Evolutionary conservation across 30 jellyfish, hydroid and myxozoan genomes (phyloP), one percentile per base, ranked within the genome.

Genomic region (Aurelia sp.): DNA sequence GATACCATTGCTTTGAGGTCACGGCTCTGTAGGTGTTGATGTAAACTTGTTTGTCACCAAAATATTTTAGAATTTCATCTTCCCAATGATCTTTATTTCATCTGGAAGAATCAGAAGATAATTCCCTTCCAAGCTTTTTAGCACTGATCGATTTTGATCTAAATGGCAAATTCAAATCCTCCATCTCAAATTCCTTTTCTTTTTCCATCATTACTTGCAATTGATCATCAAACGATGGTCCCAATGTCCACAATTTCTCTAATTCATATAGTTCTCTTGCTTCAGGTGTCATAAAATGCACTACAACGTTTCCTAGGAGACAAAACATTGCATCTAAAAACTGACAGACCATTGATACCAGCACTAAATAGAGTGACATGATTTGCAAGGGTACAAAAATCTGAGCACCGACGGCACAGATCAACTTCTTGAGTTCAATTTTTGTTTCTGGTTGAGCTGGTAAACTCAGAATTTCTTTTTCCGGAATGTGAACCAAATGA

Each of bases 271-370:
- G 74, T 47, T 81, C 88, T 58, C 97, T 90, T 17, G 88, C 74
- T 35, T 90, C 97, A 30, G 93, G 97, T 78, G 83, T 30, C 97
- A 90, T 90, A 64, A 90, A 90, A 81, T 90, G 97, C 8, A 90
- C 88, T 20, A 90, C 97, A 35, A 77, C 50, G 35, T 76, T 74
- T 8, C 94, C 97, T 90, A 67, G 24, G 50, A 17, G 55, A 44
- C 15, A 44, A 44, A 44, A 44, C 16, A 44, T 44, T 44, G 15
- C 15, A 0, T 44, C 55, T 44, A 9, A 44, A 44, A 44, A 7
- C 15, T 44, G 13, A 5, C 9, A 4, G 52, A 38, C 9, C 8
- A 38, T 44, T 8, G 2, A 44, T 44, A 44, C 15, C 55, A 9
- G 16, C 55, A 44, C 55, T 9, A 44, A 44, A 5, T 8, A 5